Base-by-base conservation (phyloP, 2,888 invertebrate genomes). In the Cyaniris semiargus region DNA sequence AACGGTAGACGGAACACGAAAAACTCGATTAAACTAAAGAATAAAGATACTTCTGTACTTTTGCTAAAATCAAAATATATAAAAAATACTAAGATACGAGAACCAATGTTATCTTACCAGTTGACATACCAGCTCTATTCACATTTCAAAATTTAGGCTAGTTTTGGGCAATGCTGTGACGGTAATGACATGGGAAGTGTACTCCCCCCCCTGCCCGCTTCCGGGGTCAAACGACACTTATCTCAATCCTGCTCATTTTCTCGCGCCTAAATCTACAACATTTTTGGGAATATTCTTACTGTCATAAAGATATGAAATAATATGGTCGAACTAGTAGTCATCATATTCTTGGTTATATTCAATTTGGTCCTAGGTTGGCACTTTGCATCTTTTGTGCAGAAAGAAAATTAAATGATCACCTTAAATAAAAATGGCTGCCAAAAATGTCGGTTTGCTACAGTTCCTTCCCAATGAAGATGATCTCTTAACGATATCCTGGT, bases 161-260 rank as follows among this genome's bases (percentile, higher is more conserved):
- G 66, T 66, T 66, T 6, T 27, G 66, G 66, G 66, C 4, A 66
- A 15, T 27, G 27, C 23, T 0, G 4, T 3, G 27, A 15, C 66
- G 31, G 66, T 66, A 27, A 66, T 66, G 66, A 66, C 27, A 66
- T 31, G 66, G 60, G 27, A 66, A 66, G 18, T 66, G 18, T 31
- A 6, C 10, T 13, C 23, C 4, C 10, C 27, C 66, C 60, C 56
- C 18, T 15, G 18, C 31, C 18, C 66, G 7, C 66, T 66, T 66
- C 66, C 66, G 66, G 27, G 66, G 66, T 31, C 27, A 66, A 31
- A 66, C 27, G 66, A 66, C 31, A 27, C 58, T 66, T 66, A 66
- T 66, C 66, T 27, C 66, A 66, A 66, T 27, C 66, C 66, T 7
- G 27, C 66, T 66, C 66, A 66, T 66, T 66, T 31, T 31, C 66